Evolutionary conservation across 2,113 vertebrate species (phyloP).

Genomic region (Mungos mungo): DNA sequence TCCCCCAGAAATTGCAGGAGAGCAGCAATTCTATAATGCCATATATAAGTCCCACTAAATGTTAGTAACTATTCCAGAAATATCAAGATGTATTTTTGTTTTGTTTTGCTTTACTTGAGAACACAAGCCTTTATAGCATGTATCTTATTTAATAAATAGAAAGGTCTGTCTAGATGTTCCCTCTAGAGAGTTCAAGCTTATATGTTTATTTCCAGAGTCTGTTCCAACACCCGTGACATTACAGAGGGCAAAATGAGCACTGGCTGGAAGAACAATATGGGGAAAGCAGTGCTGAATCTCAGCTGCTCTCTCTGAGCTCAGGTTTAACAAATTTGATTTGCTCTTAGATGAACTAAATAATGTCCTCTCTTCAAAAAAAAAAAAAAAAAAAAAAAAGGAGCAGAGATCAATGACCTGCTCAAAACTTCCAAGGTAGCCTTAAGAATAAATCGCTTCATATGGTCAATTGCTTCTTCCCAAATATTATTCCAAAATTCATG

Average conservation of each 20-base stretch:
- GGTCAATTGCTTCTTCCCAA: background rate
- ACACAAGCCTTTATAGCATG: background rate
- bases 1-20: background rate
- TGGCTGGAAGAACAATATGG: background rate
- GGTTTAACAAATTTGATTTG: conserved; percentile 1
- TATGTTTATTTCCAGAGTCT: background rate
- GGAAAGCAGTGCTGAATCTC: background rate
- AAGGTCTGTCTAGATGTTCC: background rate
- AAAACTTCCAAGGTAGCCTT: background rate
- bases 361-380: background rate
- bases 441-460: background rate
- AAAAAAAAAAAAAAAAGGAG: background rate
- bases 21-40: background rate
- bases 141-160: background rate
- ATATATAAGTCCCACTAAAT: background rate
- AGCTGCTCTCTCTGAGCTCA: background rate
- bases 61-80: background rate
- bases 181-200: background rate
- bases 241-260: background rate
- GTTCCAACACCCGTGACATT: background rate
- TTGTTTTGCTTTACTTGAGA: background rate
- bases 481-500: background rate
- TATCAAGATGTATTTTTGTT: background rate
- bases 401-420: background rate
- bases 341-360: background rate